phyloP scores from a whole-genome alignment of 2,113 vertebrate genomes.

The Limanda limanda region DNA sequence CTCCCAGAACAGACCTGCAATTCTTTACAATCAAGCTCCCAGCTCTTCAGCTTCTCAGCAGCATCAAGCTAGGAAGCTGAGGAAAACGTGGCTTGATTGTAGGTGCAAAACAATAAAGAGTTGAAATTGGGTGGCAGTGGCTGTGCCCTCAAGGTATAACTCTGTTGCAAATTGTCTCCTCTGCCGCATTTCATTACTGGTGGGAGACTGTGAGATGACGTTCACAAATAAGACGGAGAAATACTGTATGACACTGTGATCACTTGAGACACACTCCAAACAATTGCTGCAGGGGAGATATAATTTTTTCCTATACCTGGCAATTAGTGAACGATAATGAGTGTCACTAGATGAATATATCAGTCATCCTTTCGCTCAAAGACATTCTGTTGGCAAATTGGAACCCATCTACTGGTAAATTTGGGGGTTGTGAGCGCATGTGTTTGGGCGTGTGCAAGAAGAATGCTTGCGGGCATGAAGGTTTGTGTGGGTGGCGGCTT shows the following conservation, averaged over 20 bases:
- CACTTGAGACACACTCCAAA: constrained; percentile 47
- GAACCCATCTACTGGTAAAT: constrained; percentile 30
- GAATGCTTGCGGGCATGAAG: constrained; percentile 37
- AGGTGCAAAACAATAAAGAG: constrained; percentile 56
- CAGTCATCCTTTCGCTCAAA: constrained; percentile 16
- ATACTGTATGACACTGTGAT: constrained; percentile 47
- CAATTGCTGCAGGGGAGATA: constrained; percentile 28
- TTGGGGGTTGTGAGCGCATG: constrained; percentile 23
- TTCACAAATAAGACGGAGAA: constrained; percentile 49
- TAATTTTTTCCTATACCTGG: constrained; percentile 45
- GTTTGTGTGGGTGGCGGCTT: constrained; percentile 64
- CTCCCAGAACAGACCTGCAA: constrained; percentile 42
- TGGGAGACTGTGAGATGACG: constrained; percentile 37
- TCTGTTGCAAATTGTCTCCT: constrained; percentile 63
- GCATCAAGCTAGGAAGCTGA: constrained; percentile 18
- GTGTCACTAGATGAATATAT: constrained; percentile 17
- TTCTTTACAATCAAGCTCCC: constrained; percentile 53
- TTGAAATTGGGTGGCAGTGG: constrained; percentile 61
- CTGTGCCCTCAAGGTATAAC: constrained; percentile 56
- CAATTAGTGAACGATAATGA: constrained; percentile 55
- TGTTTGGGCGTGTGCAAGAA: constrained; percentile 24
- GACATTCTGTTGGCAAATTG: constrained; percentile 21
- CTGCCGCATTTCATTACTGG: constrained; percentile 56
- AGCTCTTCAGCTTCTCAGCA: constrained; percentile 31
- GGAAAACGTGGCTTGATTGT: constrained; percentile 54